These are phyloP conservation scores for Oreortyx pictus DNA, from an alignment of 2,797 vertebrate genomes.

Conservation along the genomic window DNA sequence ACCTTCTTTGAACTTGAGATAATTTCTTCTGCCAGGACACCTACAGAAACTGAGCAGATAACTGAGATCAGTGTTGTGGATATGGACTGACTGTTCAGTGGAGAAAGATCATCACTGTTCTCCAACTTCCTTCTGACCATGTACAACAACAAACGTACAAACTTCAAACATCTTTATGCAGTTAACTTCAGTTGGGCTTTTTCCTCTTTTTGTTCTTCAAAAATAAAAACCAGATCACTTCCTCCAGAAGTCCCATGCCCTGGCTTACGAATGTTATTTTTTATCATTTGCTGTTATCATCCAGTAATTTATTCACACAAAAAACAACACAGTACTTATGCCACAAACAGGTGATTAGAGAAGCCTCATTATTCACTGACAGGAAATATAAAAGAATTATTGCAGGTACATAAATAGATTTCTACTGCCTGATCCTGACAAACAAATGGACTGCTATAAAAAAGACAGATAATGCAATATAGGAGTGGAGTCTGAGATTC, in stretches of 20 bases:
- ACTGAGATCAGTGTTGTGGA: background rate
- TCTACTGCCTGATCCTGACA: constrained; percentile 24
- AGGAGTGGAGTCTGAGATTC: constrained; percentile 27
- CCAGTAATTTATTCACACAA: background rate
- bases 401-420: constrained; percentile 26
- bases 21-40: background rate
- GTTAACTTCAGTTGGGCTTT: background rate
- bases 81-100: background rate
- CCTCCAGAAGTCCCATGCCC: background rate
- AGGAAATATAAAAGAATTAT: constrained; percentile 32
- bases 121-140: background rate
- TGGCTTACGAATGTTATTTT: background rate
- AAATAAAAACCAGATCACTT: background rate
- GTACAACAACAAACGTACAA: background rate
- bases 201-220: background rate
- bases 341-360: constrained; percentile 54
- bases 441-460: constrained; percentile 39
- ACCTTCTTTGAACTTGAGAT: background rate
- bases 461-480: constrained; percentile 15
- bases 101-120: background rate
- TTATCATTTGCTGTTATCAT: background rate
- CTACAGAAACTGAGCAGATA: background rate
- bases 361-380: constrained; percentile 48
- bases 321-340: constrained; percentile 26
- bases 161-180: background rate